Base-by-base conservation (phyloP, 2,113 vertebrate species). In the Gavia stellata region DNA sequence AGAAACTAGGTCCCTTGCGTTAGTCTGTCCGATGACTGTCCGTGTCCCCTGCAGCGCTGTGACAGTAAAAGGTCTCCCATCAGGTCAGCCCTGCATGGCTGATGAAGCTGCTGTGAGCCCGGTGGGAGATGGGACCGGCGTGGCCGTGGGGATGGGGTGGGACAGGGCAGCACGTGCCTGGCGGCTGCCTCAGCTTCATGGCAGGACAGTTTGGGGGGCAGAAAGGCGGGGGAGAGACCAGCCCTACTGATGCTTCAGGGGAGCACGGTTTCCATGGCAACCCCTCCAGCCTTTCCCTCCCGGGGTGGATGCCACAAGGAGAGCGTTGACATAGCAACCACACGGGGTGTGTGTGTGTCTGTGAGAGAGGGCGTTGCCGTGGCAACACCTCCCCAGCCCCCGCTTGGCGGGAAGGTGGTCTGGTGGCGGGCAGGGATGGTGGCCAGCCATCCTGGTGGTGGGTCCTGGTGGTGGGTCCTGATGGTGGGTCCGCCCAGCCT, bases 291-390 rank as follows among this genome's bases (percentile, higher is more conserved):
- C 53, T 85, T 93, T 59, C 36, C 50, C 50, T 94, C 65, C 73
- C 45, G 45, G 36, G 61, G 44, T 58, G 74, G 67, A 34, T 86
- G 91, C 77, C 74, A 90, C 71, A 28, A 71, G 33, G 53, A 87
- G 59, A 93, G 20, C 1, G 61, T 96, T 95, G 90, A 44, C 75
- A 95, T 94, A 34, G 97, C 91, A 96, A 96, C 93, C n/a, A 17
- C 45, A 74, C 45, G 16, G 45, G 16, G 7, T 47, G 47, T 47
- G 47, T 47, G 47, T 47, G 47, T 47, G 47, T 20, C 42, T n/a
- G n/a, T n/a, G n/a, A n/a, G n/a, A n/a, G 59, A 68, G 47, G 52
- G 49, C 5, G 33, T 89, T 90, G 66, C 61, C 49, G 26, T 28
- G 62, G 65, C 78, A 90, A 83, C 21, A 6, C 12, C 44, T 52